Base-by-base conservation (phyloP, 37 sponge, comb jelly and placozoan genomes). In the Theonella swinhoei region DNA sequence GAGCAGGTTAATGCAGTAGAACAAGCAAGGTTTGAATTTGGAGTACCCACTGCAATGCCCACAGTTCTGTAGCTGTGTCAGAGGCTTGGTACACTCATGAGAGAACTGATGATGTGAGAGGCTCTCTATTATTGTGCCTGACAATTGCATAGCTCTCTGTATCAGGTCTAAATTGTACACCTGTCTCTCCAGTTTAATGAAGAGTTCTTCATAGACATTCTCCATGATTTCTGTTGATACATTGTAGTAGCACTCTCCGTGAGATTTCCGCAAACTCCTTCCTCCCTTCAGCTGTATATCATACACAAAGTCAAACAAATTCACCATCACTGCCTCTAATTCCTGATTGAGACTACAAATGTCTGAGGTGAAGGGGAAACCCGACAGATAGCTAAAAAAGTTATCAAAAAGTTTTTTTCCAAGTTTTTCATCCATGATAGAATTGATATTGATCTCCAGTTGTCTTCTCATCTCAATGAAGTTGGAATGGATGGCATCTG, bases 1-100 rank as follows among this genome's bases (percentile, higher is more conserved):
- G n/a, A 78, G 34, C 22, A 35, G 24, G 36, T 78, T 78, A 24
- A 78, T 28, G 14, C 79, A 78, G 68, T 63, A 62, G 36, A 14
- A 36, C 0, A 62, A 34, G 24, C 79, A 78, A 20, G 83, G 84
- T 3, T 68, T 42, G 36, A 78, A 72, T 22, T 31, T 62, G 33
- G 1, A 37, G 63, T 70, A 82, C 0, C 83, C 83, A 4, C 71
- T 76, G 36, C 89, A 88, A 35, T 80, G 30, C 0, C 78, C 79
- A 83, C 89, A 88, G 65, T 83, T 37, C 54, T 70, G 58, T 30
- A 88, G 68, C 28, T 62, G 40, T 8, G 77, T 69, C 34, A 88
- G 83, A 17, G 83, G 83, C 9, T 30, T 42, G 36, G 76, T 41
- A 40, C 89, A 88, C 8, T 72, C 39, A 2, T 23, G 24, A 0